These are phyloP conservation scores for Drosophila gaucha DNA, from an alignment of 2,888 invertebrate species.

Conservation along the genomic window DNA sequence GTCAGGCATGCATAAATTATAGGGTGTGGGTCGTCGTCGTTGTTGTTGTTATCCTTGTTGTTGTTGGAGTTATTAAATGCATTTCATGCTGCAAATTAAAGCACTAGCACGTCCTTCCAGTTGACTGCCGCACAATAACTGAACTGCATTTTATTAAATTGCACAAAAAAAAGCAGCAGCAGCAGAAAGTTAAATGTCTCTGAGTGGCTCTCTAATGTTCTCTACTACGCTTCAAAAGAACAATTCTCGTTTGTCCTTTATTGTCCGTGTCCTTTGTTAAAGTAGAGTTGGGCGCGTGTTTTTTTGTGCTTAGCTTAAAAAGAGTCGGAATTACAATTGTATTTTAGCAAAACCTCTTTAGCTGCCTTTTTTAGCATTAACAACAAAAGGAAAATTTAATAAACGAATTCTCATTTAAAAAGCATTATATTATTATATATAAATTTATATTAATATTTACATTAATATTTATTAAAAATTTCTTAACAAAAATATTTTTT, in stretches of 20 bases:
- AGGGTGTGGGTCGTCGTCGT: conserved; percentile 19
- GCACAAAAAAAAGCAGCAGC: conserved; percentile 3
- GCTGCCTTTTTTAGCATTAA: background rate
- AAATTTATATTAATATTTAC: too few species aligned
- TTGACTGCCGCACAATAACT: conserved; percentile 7
- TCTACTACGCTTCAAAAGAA: conserved; percentile 17
- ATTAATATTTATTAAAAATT: too few species aligned
- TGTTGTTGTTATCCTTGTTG: background rate
- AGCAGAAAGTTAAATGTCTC: conserved; percentile 1
- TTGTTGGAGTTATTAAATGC: conserved; percentile 52
- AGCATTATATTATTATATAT: too few species aligned
- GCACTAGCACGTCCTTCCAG: conserved; percentile 16
- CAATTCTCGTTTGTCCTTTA: background rate
- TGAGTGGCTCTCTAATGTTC: conserved; percentile 21
- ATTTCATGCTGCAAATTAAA: conserved; percentile 50
- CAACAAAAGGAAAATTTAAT: background rate
- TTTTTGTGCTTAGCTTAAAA: background rate
- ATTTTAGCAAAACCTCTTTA: background rate
- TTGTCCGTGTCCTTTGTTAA: background rate
- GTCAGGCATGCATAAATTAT: conserved; percentile 55
- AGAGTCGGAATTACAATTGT: background rate
- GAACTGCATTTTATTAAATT: conserved; percentile 31
- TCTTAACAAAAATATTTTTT: too few species aligned
- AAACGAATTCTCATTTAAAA: too few species aligned
- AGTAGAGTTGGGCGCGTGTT: conserved; percentile 9